Base-by-base conservation (phyloP, 2,888 invertebrate species). In the Drosophila birchii region DNA sequence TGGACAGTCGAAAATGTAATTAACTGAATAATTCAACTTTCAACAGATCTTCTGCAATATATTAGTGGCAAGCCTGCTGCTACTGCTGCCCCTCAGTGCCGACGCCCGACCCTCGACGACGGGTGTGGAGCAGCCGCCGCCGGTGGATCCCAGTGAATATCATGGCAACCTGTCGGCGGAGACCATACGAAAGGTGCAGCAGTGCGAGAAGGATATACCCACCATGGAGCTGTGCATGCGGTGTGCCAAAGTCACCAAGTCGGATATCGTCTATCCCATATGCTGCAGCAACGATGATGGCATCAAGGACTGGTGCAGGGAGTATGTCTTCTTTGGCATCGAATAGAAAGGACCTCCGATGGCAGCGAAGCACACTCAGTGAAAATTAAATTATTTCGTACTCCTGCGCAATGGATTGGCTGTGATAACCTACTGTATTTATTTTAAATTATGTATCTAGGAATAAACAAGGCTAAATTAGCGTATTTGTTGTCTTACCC, bases 211-310 rank as follows among this genome's bases (percentile, higher is more conserved):
- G 36, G 75, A 92, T 61, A 71, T 81, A 62, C 75, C 80, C 1
- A 78, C 87, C 2, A 92, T 91, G 91, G 93, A 93, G 80, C 81
- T 93, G 8, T 94, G 94, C 77, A 94, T 94, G 91, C 92, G 93
- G 53, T 94, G 94, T 74, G 94, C 94, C 16, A 94, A 94, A 87
- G 92, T 93, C 38, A 94, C 94, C 12, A 94, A 93, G 82, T 93
- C 94, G 0, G 89, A 91, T 20, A 89, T 90, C 54, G 94, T 94
- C 0, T 94, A 94, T 84, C 94, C 94, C 1, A 91, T 94, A 92
- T 94, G 94, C 84, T 94, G 94, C 76, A 91, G 90, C 47, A 92
- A 93, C 67, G 93, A 93, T 68, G 94, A 94, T 32, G 91, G 91
- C 32, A 92, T 93, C 2, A 92, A 92, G 78, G 90, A 90, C 20